Percentiles rank a stretch among this genome's conserved stretches.
phyloP scores from a whole-genome alignment of 2,113 vertebrate species.

The Scophthalmus maximus region DNA sequence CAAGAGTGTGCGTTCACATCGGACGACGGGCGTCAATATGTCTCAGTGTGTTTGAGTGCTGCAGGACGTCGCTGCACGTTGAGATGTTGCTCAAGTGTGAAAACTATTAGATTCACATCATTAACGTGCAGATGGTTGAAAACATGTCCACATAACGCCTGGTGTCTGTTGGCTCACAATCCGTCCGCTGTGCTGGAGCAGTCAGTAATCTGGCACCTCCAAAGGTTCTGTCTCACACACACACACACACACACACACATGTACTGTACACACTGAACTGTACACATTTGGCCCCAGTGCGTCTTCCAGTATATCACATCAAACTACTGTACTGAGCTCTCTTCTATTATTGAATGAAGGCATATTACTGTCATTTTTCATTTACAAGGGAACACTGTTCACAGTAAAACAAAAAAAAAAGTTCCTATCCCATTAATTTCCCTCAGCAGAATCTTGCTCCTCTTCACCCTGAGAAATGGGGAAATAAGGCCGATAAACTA shows the following conservation, averaged over 20 bases:
- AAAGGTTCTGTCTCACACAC: neutral
- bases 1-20: neutral
- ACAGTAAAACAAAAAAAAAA: constrained; percentile 51
- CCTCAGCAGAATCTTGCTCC: constrained; percentile 47
- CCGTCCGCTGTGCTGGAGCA: neutral
- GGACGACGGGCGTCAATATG: neutral
- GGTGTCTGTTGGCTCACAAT: neutral
- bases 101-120: constrained; percentile 40
- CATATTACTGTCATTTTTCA: constrained; percentile 66
- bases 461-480: constrained; percentile 36
- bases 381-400: constrained; percentile 40
- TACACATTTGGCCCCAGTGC: constrained; percentile 28
- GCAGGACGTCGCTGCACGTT: constrained; percentile 28
- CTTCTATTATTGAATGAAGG: constrained; percentile 63
- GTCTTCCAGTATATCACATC: constrained; percentile 42
- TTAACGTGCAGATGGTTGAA: constrained; percentile 36
- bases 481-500: constrained; percentile 65
- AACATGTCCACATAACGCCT: constrained; percentile 3
- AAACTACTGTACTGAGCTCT: constrained; percentile 54
- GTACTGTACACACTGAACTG: neutral
- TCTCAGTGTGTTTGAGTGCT: constrained; percentile 17
- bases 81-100: constrained; percentile 35
- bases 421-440: constrained; percentile 54
- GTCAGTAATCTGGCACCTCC: constrained; percentile 27
- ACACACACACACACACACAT: constrained; percentile 14